These are phyloP conservation scores for Spatulosminthurus flaviceps DNA, from an alignment of 2,888 invertebrate genomes.

Conservation along the genomic window DNA sequence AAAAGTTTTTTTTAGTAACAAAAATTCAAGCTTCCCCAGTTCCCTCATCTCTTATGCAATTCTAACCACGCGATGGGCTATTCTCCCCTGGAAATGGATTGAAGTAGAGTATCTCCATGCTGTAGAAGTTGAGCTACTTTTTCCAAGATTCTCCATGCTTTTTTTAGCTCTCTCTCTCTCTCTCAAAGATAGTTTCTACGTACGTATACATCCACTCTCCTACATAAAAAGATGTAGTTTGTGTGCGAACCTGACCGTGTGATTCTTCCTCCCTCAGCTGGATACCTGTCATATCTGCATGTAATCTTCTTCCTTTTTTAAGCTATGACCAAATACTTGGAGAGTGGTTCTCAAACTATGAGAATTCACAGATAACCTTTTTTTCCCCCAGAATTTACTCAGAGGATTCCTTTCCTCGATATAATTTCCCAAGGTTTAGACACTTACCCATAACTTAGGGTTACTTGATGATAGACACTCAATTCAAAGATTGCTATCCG, in stretches of 20 bases:
- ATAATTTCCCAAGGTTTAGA: too few species aligned
- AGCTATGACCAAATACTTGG: too few species aligned
- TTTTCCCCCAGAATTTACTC: too few species aligned
- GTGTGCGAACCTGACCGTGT: neutral
- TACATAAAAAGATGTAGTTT: neutral
- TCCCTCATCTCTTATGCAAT: neutral
- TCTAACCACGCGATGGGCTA: neutral
- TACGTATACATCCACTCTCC: too few species aligned
- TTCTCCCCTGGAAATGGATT: constrained; percentile 7
- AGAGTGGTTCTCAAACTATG: neutral
- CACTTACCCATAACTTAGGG: too few species aligned
- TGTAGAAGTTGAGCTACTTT: neutral
- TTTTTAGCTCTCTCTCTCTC: too few species aligned
- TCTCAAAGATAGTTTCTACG: neutral
- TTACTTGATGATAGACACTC: too few species aligned
- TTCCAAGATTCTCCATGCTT: too few species aligned
- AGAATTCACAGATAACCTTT: too few species aligned
- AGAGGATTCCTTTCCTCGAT: too few species aligned
- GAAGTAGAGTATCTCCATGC: neutral
- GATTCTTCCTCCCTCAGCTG: constrained; percentile 13
- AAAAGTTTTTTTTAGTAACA: neutral
- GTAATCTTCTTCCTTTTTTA: neutral
- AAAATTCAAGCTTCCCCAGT: neutral
- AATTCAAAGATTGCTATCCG: too few species aligned
- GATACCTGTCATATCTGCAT: constrained; percentile 1